These are phyloP conservation scores for Drosophila lini DNA, from an alignment of 1,140 invertebrate genomes.

Conservation along the genomic window DNA sequence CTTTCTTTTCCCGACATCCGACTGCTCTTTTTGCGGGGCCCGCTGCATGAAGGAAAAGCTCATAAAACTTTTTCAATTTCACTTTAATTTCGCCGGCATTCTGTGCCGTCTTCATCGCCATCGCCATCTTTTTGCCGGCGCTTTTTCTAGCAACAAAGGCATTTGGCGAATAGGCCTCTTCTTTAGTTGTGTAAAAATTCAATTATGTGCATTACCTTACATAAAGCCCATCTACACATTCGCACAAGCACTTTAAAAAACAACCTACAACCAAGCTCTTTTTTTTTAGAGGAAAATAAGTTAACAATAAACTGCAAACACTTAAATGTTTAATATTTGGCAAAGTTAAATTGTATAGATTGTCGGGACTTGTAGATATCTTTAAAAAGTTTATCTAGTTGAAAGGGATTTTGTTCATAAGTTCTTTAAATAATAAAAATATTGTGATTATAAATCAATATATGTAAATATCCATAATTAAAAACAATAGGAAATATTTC, in stretches of 20 bases:
- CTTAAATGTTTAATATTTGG: background rate
- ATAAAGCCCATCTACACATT: slow-evolving; percentile 35
- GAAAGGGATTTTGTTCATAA: too few species aligned
- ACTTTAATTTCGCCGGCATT: slow-evolving; percentile 76
- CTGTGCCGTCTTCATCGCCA: slow-evolving; percentile 35
- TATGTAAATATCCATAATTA: too few species aligned
- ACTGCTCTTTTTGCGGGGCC: slow-evolving; percentile 36
- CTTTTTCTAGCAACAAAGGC: slow-evolving; percentile 70
- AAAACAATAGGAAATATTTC: too few species aligned
- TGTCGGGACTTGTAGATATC: too few species aligned
- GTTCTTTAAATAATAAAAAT: too few species aligned
- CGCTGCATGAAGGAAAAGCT: slow-evolving; percentile 72
- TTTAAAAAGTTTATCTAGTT: too few species aligned
- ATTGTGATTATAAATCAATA: too few species aligned
- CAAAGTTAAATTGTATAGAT: background rate
- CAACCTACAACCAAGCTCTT: background rate
- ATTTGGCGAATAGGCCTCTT: slow-evolving; percentile 53
- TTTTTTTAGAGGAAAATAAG: background rate
- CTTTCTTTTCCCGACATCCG: slow-evolving; percentile 52
- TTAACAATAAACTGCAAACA: background rate
- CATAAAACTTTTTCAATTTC: slow-evolving; percentile 84
- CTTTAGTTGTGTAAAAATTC: slow-evolving; percentile 81
- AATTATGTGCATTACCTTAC: slow-evolving; percentile 81
- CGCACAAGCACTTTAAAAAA: slow-evolving; percentile 9
- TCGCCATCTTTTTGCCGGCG: slow-evolving; percentile 41